Evolutionary conservation across 2,888 invertebrate genomes (phyloP).

Genomic region (Patella ulyssiponensis): DNA sequence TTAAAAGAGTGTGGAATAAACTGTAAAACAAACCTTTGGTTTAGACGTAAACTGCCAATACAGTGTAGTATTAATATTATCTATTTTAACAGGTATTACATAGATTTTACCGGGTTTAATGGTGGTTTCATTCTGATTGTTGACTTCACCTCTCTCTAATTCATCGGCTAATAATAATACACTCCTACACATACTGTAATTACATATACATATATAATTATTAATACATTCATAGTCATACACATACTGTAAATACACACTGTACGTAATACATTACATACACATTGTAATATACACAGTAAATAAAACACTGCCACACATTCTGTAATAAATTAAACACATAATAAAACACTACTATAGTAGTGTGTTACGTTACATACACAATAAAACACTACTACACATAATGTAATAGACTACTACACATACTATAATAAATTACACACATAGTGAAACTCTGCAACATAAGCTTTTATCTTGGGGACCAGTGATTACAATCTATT

Average conservation of each 20-base stretch:
- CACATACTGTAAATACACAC: background rate
- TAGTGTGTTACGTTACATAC: too few species aligned
- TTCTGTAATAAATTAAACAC: background rate
- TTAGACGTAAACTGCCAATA: slow-evolving; percentile 71
- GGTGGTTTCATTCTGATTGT: slow-evolving; percentile 61
- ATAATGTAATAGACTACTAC: too few species aligned
- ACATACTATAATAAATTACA: too few species aligned
- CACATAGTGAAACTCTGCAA: too few species aligned
- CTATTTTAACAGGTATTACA: slow-evolving; percentile 65
- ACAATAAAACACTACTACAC: too few species aligned
- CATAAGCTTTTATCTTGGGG: too few species aligned
- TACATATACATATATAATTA: background rate
- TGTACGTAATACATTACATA: background rate
- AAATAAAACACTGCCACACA: background rate
- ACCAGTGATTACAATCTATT: too few species aligned
- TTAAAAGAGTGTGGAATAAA: too few species aligned
- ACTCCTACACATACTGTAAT: slow-evolving; percentile 53
- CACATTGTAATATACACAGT: background rate
- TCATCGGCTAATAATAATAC: slow-evolving; percentile 55
- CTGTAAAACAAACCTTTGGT: slow-evolving; percentile 64
- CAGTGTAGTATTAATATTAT: slow-evolving; percentile 57
- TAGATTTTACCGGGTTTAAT: slow-evolving; percentile 67
- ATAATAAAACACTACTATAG: background rate
- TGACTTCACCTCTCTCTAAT: slow-evolving; percentile 55
- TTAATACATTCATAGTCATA: background rate